Base-by-base conservation (phyloP, 2,113 vertebrate genomes). In the Vanacampus margaritifer region DNA sequence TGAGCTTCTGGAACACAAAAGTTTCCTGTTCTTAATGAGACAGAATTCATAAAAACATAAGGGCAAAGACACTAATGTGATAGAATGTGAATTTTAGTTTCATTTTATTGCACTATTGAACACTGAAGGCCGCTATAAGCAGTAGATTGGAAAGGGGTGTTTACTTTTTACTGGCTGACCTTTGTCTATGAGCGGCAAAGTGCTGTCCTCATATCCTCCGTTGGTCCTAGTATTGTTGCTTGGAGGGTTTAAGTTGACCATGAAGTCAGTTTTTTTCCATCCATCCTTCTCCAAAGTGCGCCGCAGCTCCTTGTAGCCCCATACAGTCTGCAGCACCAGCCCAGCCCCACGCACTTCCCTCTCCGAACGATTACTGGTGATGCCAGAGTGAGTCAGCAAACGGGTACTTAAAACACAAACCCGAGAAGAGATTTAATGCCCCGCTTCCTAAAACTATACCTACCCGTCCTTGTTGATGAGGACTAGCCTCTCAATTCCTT, bases 191-290 rank as follows among this genome's bases (percentile, higher is more conserved):
- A 98, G 96, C 0, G 95, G 97, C 60, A 95, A 89, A 71, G 97
- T 98, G 91, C 94, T 96, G 75, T 97, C 96, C 82, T 98, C 96
- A 17, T 95, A 95, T 62, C 92, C 91, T 41, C 93, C 93, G 28
- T 95, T 95, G 84, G 83, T 90, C 71, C 93, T 89, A 62, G 90
- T 88, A 32, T 79, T 80, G 36, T 84, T 82, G n/a, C 69, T 92
- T 54, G 89, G 91, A 35, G 94, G 90, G 84, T 93, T 95, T 68
- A 95, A 57, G 78, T 84, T 80, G 53, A 98, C 94, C 94, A 95
- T 94, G 82, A 99, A 98, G 86, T 98, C 96, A 0, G 94, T 94
- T 83, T 98, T 99, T 87, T 98, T 99, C 96, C 96, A 99, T 37
- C 96, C 96, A 48, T 99, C 96, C 72, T 98, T 99, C 74, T 98